phyloP scores from a whole-genome alignment of 23 tunicate genomes.

The Phallusia fumigata region DNA sequence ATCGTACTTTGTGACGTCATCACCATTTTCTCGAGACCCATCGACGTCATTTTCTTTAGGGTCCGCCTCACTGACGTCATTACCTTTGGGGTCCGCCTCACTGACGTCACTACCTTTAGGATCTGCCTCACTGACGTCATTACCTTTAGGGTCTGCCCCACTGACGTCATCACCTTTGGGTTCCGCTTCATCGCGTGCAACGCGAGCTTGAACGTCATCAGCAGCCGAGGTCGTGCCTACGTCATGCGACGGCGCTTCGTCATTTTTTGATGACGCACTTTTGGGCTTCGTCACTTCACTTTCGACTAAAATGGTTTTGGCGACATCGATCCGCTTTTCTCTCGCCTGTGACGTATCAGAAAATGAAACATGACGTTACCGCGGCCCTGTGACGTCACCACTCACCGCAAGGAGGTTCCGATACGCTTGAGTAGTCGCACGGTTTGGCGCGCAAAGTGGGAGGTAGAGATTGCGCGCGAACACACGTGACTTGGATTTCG shows the following conservation, averaged over 20 bases:
- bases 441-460: constrained; percentile 73
- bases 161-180: no score
- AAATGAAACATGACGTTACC: neutral
- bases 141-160: no score
- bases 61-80: no score
- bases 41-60: neutral
- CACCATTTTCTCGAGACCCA: neutral
- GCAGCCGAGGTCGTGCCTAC: neutral
- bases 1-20: constrained; percentile 17
- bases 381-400: neutral
- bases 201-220: no score
- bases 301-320: constrained; percentile 21
- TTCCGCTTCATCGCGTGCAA: no score
- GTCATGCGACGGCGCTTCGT: neutral
- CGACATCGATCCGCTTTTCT: constrained; percentile 41
- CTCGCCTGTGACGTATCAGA: constrained; percentile 15
- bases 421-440: constrained; percentile 50
- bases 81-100: no score
- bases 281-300: constrained; percentile 5
- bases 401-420: constrained; percentile 24
- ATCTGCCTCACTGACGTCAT: no score
- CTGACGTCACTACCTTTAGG: no score
- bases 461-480: constrained; percentile 62
- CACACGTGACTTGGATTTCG: neutral
- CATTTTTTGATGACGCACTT: no score